phyloP scores from a whole-genome alignment of 2,797 vertebrate species.

The Poecilia picta region DNA sequence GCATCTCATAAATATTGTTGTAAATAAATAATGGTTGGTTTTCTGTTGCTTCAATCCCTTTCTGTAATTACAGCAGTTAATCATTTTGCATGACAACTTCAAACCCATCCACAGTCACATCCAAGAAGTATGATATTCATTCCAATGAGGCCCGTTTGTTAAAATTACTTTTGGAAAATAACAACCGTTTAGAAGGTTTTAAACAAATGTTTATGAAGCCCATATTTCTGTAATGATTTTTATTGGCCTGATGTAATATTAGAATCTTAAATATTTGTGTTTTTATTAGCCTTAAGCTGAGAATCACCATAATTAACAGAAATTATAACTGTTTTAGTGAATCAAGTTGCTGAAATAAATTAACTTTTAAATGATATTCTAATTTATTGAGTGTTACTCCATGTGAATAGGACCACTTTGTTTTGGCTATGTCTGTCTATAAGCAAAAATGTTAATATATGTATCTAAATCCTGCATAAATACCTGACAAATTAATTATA shows the following conservation, averaged over 20 bases:
- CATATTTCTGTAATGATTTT: background rate
- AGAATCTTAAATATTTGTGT: background rate
- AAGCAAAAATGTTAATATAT: background rate
- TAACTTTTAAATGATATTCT: background rate
- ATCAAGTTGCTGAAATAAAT: background rate
- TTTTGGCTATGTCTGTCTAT: background rate
- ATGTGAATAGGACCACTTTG: background rate
- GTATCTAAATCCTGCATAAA: background rate
- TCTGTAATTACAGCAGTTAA: background rate
- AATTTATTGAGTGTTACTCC: background rate
- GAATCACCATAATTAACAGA: background rate
- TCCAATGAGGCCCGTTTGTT: background rate
- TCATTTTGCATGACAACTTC: background rate
- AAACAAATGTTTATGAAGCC: background rate
- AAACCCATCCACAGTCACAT: background rate
- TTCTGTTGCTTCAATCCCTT: background rate
- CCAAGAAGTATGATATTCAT: background rate
- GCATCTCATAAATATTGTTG: background rate
- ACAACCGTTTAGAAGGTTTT: background rate
- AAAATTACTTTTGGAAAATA: background rate
- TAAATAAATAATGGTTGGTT: background rate
- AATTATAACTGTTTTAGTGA: background rate
- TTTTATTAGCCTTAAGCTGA: background rate
- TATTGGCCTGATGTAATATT: background rate
- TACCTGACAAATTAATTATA: background rate